Evolutionary conservation across 2,888 invertebrate genomes (phyloP), one percentile per base, ranked within the genome.

Genomic region (Allophyes oxyacanthae): DNA sequence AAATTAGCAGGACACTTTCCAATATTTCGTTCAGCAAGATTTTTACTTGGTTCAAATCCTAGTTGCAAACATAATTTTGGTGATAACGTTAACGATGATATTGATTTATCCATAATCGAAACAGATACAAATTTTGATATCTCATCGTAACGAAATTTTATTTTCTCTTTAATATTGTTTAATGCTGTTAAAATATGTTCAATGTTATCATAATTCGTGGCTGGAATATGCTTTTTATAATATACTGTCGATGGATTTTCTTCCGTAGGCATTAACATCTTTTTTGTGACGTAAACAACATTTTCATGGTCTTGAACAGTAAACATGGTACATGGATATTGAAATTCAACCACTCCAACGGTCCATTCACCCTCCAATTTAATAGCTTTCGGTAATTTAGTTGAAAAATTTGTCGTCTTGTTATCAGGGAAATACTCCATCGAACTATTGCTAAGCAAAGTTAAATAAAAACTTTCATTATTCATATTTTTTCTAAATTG

Each of bases 351-450:
- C 46, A 72, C 28, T 11, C 59, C 66, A 37, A 66, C 67, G 15
- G 25, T n/a, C 40, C 26, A 40, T 26, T 40, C 40, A 26, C 69
- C 73, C 26, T 66, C 65, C 15, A 70, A 52, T 37, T 15, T 37
- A 14, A 37, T 37, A 37, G 64, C 15, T 49, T 66, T 72, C 6
- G 71, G 69, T 56, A 74, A 34, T 46, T 72, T 74, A 3, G 73
- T 70, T 14, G 58, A 59, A 44, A 69, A 72, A 34, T 46, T 43
- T 20, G 70, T 58, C 4, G 66, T 68, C 6, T 41, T 71, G 34
- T 71, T 75, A n/a, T 72, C 59, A 11, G 72, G 68, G 46, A 72
- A 75, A 28, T 76, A 74, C 44, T 41, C 15, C 28, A 64, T 55
- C 9, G 73, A 76, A 55, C 73, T 69, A 36, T 46, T 46, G 20